Evolutionary conservation across 2,113 vertebrate species (phyloP), one percentile per base, ranked within the genome.

Genomic region (Microtus ochrogaster): DNA sequence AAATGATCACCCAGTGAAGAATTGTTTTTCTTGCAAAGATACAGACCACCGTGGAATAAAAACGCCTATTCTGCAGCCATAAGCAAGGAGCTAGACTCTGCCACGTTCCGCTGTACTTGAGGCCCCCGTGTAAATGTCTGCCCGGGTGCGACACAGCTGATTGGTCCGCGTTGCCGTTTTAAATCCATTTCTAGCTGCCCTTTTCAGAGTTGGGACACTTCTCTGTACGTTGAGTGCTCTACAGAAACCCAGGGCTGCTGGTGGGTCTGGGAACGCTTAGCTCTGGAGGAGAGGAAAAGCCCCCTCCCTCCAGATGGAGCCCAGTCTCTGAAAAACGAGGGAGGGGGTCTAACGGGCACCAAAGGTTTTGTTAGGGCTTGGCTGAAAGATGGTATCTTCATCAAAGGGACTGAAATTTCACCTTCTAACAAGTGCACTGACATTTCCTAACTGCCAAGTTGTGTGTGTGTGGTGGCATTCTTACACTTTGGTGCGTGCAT

Each of bases 111-210:
- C 87, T 5, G 89, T 55, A 66, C 83, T 4, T 90, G 61, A 97
- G 96, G 96, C 49, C 76, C 44, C 65, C 52, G 13, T 61, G 87
- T 94, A 30, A 92, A 93, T 61, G 89, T 95, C 92, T 82, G 97
- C 92, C 65, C 44, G 4, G n/a, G 78, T 22, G 65, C 77, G 44
- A 66, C 47, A 3, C 28, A 70, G 78, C 96, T 97, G 96, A 97
- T 97, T 97, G 97, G 97, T 86, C 89, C 22, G 87, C 89, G 73
- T 97, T 97, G 97, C 97, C 94, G 96, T 97, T 98, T 98, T 96
- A 98, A 98, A 97, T 98, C 96, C 90, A 85, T 96, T 97, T 97
- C 89, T 94, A 97, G 96, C 94, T 92, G 97, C 91, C 94, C 92
- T 95, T 76, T 95, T 94, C 95, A 66, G 92, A 95, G 72, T 61